phyloP scores from a whole-genome alignment of 2,888 invertebrate genomes.

The Drosophila greeni region DNA sequence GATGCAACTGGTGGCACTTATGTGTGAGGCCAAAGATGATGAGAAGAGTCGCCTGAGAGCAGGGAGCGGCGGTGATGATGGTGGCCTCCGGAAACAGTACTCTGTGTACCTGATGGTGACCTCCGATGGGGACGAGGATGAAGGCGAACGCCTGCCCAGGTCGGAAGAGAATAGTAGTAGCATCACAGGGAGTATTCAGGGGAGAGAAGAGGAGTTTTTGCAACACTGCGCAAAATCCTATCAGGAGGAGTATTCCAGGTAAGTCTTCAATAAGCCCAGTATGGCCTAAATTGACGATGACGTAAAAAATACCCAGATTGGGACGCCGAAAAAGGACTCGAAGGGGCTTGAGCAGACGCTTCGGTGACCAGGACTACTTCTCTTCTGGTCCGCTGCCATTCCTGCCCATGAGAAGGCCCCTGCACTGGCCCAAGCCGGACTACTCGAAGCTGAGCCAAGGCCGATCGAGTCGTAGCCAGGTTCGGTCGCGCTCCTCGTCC shows the following conservation, averaged over 20 bases:
- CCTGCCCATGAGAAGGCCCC: constrained; percentile 37
- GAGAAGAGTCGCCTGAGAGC: constrained; percentile 27
- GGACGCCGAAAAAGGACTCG: constrained; percentile 4
- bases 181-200: background rate
- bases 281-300: background rate
- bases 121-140: constrained; percentile 50
- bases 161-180: background rate
- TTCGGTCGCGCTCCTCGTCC: background rate
- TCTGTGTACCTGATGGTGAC: constrained; percentile 51
- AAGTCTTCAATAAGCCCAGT: accelerated
- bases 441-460: constrained; percentile 4
- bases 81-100: constrained; percentile 29
- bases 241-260: constrained; percentile 5
- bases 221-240: constrained; percentile 12
- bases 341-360: background rate
- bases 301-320: background rate
- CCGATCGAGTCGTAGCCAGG: background rate
- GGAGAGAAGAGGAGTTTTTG: constrained; percentile 2
- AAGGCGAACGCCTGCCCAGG: background rate
- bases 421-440: constrained; percentile 63
- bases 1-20: constrained; percentile 43
- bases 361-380: background rate
- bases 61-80: constrained; percentile 3
- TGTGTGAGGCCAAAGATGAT: constrained; percentile 30
- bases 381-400: background rate